These are phyloP conservation scores for Indri indri DNA, from an alignment of 2,113 vertebrate species.

Conservation along the genomic window DNA sequence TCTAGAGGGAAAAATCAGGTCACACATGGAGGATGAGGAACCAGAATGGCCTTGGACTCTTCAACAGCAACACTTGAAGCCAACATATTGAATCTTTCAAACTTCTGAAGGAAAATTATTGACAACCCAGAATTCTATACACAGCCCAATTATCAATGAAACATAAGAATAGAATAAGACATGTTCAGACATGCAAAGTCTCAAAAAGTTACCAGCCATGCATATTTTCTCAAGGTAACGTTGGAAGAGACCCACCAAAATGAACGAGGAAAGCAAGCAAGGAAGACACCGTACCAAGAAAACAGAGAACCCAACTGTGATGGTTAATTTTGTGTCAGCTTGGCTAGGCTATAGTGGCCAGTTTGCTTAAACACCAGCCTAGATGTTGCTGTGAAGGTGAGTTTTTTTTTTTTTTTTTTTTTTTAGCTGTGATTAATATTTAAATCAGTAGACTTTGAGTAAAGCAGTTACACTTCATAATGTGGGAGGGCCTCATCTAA, in stretches of 20 bases:
- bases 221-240: background rate
- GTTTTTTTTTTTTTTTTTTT: too few relatives aligned
- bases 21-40: background rate
- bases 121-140: background rate
- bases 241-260: background rate
- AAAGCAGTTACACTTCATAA: too few relatives aligned
- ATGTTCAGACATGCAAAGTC: background rate
- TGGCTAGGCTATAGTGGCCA: background rate
- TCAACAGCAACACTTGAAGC: background rate
- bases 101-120: background rate
- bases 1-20: background rate
- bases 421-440: too few relatives aligned
- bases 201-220: background rate
- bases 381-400: background rate
- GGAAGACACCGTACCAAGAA: background rate
- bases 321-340: background rate
- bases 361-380: background rate
- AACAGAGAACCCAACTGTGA: background rate
- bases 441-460: too few relatives aligned
- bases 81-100: background rate
- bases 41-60: background rate
- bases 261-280: background rate
- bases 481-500: too few relatives aligned
- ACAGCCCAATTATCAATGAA: background rate
- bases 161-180: background rate